Percentiles rank a stretch among this genome's conserved stretches.
These are phyloP conservation scores for Virgularia gustaviana DNA, from an alignment of 92 coral and sea anemone genomes.

Conservation along the genomic window DNA sequence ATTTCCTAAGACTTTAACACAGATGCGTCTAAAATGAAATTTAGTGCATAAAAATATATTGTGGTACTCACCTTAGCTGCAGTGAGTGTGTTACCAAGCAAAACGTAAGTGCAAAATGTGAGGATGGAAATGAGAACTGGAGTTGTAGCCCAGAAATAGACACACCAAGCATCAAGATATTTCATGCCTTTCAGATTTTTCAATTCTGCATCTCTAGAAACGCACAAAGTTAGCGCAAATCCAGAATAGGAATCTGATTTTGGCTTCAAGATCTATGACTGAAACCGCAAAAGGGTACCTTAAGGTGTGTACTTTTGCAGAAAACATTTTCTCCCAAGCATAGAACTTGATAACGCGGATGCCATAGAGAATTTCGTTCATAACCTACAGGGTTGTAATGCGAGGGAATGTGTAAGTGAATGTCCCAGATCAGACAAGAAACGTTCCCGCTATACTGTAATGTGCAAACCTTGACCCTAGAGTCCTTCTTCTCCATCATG, in stretches of 20 bases:
- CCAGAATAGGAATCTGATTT: neutral
- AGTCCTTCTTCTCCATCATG: slow-evolving; percentile 90
- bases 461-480: slow-evolving; percentile 74
- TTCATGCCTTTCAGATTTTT: slow-evolving; percentile 90
- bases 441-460: neutral
- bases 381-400: slow-evolving; percentile 55
- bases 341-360: slow-evolving; percentile 93
- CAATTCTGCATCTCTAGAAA: slow-evolving; percentile 72
- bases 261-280: neutral
- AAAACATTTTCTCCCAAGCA: slow-evolving; percentile 95
- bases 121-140: slow-evolving; percentile 89
- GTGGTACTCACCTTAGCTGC: slow-evolving; percentile 78
- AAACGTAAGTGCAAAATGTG: slow-evolving; percentile 81
- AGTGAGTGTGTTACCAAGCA: slow-evolving; percentile 88
- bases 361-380: slow-evolving; percentile 94
- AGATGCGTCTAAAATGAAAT: neutral
- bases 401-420: neutral
- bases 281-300: slow-evolving; percentile 45
- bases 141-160: slow-evolving; percentile 98
- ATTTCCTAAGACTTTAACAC: neutral
- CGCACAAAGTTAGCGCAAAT: neutral
- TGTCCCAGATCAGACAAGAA: neutral
- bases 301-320: slow-evolving; percentile 59
- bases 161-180: slow-evolving; percentile 96
- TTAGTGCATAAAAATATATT: neutral